Evolutionary conservation across 2,888 invertebrate genomes (phyloP), one percentile per base, ranked within the genome.

Genomic region (Cephus pulcher): DNA sequence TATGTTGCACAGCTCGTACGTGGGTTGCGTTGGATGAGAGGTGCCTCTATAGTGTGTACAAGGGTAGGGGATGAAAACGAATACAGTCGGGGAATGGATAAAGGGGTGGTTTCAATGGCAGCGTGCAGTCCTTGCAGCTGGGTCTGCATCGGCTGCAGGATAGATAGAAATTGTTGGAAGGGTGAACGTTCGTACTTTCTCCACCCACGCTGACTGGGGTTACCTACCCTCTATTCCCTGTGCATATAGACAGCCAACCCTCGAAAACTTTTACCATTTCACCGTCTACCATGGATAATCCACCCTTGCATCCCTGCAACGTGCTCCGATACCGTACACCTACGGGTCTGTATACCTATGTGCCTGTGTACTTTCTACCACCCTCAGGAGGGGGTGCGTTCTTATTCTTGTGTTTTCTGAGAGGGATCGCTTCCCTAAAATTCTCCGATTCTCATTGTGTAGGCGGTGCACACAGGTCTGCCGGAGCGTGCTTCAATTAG

Each of bases 281-380:
- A 79, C 82, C 87, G 88, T 88, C 90, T 89, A 87, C 84, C 79
- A 56, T 78, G 86, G 88, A 89, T 89, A 89, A 90, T 89, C 86
- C 86, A 83, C 80, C 83, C 84, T 75, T 70, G 23, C 15, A 76
- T 37, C 73, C n/a, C 56, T 71, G 40, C 56, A 56, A 56, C 56
- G 56, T 56, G 56, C 56, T 23, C 9, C 56, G 56, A 23, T 56
- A 56, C 23, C 9, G 23, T 9, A 56, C 56, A 56, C 56, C 56
- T 56, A 56, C 23, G 9, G 56, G 23, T 1, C 23, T 56, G 56
- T 9, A 23, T 56, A 23, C 56, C 56, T 56, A 56, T 23, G 76
- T 75, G 81, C 73, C 78, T 79, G 71, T 76, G 9, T 56, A 56
- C 56, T 56, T 56, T 56, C 23, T 56, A 56, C 23, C 23, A 23